Evolutionary conservation across 92 coral and sea anemone genomes (phyloP).

Genomic region (Phenganax stokvisi): DNA sequence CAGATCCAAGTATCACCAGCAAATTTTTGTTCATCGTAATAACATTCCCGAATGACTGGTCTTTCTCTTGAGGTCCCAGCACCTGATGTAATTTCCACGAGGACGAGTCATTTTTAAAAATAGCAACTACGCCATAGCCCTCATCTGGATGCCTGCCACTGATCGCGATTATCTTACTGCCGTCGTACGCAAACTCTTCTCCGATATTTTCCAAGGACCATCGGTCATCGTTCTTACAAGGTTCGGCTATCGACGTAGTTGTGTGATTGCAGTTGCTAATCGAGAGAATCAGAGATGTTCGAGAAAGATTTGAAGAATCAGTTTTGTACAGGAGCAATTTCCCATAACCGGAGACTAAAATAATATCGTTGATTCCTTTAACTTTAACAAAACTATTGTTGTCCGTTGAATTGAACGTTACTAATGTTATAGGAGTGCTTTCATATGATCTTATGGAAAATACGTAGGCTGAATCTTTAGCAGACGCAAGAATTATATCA

Average conservation of each 20-base stretch:
- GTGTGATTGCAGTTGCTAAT: slow-evolving; percentile 31
- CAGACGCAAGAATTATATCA: slow-evolving; percentile 54
- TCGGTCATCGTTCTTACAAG: slow-evolving; percentile 40
- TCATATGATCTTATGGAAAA: slow-evolving; percentile 48
- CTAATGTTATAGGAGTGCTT: slow-evolving; percentile 41
- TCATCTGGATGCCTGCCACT: slow-evolving; percentile 50
- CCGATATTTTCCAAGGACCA: slow-evolving; percentile 67
- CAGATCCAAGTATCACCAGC: slow-evolving; percentile 7
- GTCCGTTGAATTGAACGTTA: slow-evolving; percentile 21
- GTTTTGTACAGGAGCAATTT: slow-evolving; percentile 43
- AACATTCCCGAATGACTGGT: slow-evolving; percentile 52
- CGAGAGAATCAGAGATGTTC: neutral
- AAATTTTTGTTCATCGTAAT: slow-evolving; percentile 54
- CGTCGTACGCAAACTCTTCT: slow-evolving; percentile 45
- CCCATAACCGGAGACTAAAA: slow-evolving; percentile 43
- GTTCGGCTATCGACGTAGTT: neutral
- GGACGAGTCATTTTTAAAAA: slow-evolving; percentile 53
- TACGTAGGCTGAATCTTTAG: slow-evolving; percentile 53
- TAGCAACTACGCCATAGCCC: slow-evolving; percentile 59
- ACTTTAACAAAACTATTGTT: slow-evolving; percentile 36
- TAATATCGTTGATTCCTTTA: slow-evolving; percentile 35
- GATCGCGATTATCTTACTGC: slow-evolving; percentile 46
- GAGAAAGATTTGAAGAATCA: slow-evolving; percentile 12
- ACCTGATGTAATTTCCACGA: slow-evolving; percentile 49
- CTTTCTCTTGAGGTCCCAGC: slow-evolving; percentile 47